phyloP scores from a whole-genome alignment of 2,888 invertebrate genomes.

The Caenorhabditis sp. region DNA sequence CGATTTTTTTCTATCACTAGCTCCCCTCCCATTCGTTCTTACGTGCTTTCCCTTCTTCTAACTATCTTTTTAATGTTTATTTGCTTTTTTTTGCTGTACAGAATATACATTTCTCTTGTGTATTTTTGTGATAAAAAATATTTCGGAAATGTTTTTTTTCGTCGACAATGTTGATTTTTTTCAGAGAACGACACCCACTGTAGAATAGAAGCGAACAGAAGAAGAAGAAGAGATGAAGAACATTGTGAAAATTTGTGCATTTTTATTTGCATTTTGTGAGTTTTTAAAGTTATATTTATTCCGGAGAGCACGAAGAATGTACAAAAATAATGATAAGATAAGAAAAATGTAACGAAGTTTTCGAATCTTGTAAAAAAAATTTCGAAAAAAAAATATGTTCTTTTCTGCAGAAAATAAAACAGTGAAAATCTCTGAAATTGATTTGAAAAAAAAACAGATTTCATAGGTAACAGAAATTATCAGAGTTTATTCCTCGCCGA shows the following conservation, averaged over 20 bases:
- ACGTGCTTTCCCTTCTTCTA: background rate
- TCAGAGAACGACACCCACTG: background rate
- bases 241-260: background rate
- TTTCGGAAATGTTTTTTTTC: too few relatives aligned
- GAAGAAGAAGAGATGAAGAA: background rate
- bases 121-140: background rate
- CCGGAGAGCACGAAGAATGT: background rate
- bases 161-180: too few relatives aligned
- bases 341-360: background rate
- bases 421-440: too few relatives aligned
- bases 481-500: too few relatives aligned
- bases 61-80: background rate
- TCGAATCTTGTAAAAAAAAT: too few relatives aligned
- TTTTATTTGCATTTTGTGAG: conserved; percentile 32
- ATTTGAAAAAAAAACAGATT: too few relatives aligned
- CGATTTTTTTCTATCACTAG: background rate
- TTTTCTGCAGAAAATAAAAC: too few relatives aligned
- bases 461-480: too few relatives aligned
- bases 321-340: background rate
- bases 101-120: background rate
- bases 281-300: conserved; percentile 6
- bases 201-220: background rate
- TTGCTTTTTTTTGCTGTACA: background rate
- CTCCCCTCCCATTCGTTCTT: too few relatives aligned
- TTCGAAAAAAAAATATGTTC: too few relatives aligned